Conservation (phyloP, 2,888 invertebrate genomes). For the Punctoribates punctum region DNA sequence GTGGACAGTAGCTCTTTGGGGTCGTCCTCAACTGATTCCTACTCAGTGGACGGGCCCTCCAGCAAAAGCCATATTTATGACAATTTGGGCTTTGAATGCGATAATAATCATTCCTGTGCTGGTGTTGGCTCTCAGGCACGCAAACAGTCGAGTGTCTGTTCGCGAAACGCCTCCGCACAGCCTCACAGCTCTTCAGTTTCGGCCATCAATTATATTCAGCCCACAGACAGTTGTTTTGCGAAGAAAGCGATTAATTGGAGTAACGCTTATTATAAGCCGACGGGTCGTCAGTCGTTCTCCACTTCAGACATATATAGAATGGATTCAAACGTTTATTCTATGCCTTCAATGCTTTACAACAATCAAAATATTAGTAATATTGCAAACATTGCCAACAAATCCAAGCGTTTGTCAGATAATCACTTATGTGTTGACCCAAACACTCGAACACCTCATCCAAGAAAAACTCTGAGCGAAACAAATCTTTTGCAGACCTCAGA, state of each 20-base stretch:
- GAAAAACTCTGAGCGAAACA: constrained; percentile 39
- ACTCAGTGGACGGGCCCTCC: background rate
- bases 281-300: constrained; percentile 37
- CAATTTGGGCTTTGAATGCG: constrained; percentile 11
- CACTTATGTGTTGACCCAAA: background rate
- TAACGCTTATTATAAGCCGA: constrained; percentile 30
- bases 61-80: constrained; percentile 23
- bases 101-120: constrained; percentile 16
- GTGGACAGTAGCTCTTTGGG: constrained; percentile 3
- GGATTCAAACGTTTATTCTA: constrained; percentile 33
- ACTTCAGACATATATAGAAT: constrained; percentile 37
- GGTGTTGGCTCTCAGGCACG: background rate
- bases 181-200: constrained; percentile 22
- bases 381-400: constrained; percentile 9
- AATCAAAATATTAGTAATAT: background rate
- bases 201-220: constrained; percentile 21
- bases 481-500: constrained; percentile 18
- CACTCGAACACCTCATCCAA: background rate
- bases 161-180: constrained; percentile 7
- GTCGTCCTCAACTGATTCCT: constrained; percentile 8
- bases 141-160: background rate
- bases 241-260: constrained; percentile 6
- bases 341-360: constrained; percentile 5
- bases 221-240: constrained; percentile 2
- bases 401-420: background rate